phyloP scores from a whole-genome alignment of 2,888 invertebrate genomes.

The Drosophila borborema region DNA sequence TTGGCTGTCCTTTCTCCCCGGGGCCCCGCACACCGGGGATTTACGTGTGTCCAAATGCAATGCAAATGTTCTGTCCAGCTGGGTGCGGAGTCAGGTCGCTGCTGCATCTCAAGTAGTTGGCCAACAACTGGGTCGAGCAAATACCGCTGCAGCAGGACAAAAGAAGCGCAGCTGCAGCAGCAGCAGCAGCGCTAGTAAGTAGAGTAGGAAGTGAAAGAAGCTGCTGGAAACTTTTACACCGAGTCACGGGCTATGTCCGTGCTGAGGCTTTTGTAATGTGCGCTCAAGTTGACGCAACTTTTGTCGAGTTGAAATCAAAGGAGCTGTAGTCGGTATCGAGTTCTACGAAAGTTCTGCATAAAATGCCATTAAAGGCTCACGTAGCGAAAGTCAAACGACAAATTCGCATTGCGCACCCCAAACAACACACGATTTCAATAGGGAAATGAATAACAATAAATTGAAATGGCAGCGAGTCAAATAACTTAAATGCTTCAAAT shows the following conservation, averaged over 20 bases:
- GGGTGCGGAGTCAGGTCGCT: slow-evolving; percentile 20
- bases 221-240: slow-evolving; percentile 40
- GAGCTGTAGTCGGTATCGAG: slow-evolving; percentile 55
- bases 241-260: slow-evolving; percentile 34
- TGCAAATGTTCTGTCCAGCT: slow-evolving; percentile 65
- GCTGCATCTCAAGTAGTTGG: slow-evolving; percentile 76
- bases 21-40: slow-evolving; percentile 40
- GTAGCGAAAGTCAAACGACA: slow-evolving; percentile 75
- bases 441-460: slow-evolving; percentile 14
- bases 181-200: slow-evolving; percentile 14
- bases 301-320: slow-evolving; percentile 73
- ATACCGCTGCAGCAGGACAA: slow-evolving; percentile 25
- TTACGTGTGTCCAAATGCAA: slow-evolving; percentile 73
- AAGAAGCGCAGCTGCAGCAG: slow-evolving; percentile 20
- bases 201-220: slow-evolving; percentile 20
- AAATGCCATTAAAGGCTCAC: slow-evolving; percentile 76
- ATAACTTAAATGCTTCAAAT: slow-evolving; percentile 57
- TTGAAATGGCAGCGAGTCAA: slow-evolving; percentile 23
- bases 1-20: slow-evolving; percentile 1
- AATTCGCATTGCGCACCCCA: slow-evolving; percentile 62
- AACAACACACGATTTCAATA: slow-evolving; percentile 43
- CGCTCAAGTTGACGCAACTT: slow-evolving; percentile 66
- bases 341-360: slow-evolving; percentile 59
- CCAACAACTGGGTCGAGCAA: slow-evolving; percentile 41
- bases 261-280: slow-evolving; percentile 60